Percentiles rank a stretch among this genome's conserved stretches.
These are phyloP conservation scores for Muscicapa adusta DNA, from an alignment of 2,113 vertebrate genomes.

Conservation along the genomic window DNA sequence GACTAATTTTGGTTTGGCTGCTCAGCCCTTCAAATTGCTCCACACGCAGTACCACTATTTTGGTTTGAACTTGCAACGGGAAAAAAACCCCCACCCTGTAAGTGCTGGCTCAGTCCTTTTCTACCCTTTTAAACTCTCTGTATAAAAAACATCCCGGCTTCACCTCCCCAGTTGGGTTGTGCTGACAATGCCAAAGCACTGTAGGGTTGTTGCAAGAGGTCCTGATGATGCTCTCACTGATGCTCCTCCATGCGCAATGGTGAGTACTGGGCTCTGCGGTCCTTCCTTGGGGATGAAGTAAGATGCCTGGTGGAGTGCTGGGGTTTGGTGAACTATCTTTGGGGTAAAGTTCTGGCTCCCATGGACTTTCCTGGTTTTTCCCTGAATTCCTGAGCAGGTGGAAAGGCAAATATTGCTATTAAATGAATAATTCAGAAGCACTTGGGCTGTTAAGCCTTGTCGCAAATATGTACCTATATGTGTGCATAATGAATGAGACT, in stretches of 20 bases:
- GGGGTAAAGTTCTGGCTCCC: neutral
- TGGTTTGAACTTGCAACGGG: slow-evolving; percentile 79
- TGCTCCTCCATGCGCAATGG: neutral
- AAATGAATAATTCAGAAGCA: neutral
- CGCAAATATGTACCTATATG: neutral
- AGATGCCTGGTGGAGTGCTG: neutral
- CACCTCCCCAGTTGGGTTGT: neutral
- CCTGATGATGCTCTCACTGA: neutral
- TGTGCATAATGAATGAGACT: neutral
- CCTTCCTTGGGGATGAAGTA: neutral
- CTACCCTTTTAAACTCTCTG: slow-evolving; percentile 32
- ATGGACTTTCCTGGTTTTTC: neutral
- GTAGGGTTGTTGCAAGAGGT: neutral
- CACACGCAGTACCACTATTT: slow-evolving; percentile 89
- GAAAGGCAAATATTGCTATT: neutral
- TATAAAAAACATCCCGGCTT: neutral
- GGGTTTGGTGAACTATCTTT: neutral
- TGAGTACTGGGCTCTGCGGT: fast-evolving
- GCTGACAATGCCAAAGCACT: neutral
- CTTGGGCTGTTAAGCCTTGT: neutral
- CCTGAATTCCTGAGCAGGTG: neutral
- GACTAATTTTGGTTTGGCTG: slow-evolving; percentile 87
- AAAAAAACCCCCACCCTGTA: slow-evolving; percentile 13
- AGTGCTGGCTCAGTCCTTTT: slow-evolving; percentile 26
- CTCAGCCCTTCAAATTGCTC: slow-evolving; percentile 69